Evolutionary conservation across 2,113 vertebrate species (phyloP).

Genomic region (Xyliphius kryptos): DNA sequence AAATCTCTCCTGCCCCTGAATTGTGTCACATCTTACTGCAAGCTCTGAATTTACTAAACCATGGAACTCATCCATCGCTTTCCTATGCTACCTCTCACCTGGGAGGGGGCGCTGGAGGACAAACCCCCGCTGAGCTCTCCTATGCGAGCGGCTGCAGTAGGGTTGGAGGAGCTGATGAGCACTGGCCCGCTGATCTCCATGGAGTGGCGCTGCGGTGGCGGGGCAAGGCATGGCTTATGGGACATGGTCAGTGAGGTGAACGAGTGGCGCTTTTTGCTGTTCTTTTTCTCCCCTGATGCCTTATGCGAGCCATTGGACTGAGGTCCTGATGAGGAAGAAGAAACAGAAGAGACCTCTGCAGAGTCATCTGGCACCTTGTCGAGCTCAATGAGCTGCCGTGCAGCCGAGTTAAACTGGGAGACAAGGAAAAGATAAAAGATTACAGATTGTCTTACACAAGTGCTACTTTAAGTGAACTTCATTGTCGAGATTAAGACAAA

Average conservation of each 20-base stretch:
- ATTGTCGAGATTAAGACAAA: not conserved
- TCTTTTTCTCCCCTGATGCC: conserved; percentile 86
- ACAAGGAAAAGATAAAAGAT: not conserved
- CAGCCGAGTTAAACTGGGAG: conserved; percentile 86
- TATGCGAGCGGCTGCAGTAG: conserved; percentile 88
- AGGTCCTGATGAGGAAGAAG: conserved; percentile 58
- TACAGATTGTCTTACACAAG: not conserved
- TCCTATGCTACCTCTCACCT: too few species aligned
- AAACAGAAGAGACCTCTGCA: conserved; percentile 71
- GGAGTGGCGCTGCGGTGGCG: conserved; percentile 90
- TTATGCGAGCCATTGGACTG: conserved; percentile 76
- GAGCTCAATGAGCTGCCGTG: conserved; percentile 90
- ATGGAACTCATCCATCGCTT: too few species aligned
- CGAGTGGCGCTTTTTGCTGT: conserved; percentile 96
- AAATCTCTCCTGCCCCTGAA: too few species aligned
- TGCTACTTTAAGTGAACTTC: not conserved
- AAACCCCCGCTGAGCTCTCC: conserved; percentile 85
- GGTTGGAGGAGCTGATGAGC: conserved; percentile 97
- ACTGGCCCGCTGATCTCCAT: conserved; percentile 98
- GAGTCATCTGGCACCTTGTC: conserved; percentile 83
- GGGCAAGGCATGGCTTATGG: conserved; percentile 84
- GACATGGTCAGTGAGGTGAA: conserved; percentile 98
- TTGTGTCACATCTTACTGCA: too few species aligned
- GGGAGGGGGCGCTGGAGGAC: conserved; percentile 94
- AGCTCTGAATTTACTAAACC: too few species aligned